These are phyloP conservation scores for Ophion costatus DNA, from an alignment of 2,888 invertebrate species.

Conservation along the genomic window DNA sequence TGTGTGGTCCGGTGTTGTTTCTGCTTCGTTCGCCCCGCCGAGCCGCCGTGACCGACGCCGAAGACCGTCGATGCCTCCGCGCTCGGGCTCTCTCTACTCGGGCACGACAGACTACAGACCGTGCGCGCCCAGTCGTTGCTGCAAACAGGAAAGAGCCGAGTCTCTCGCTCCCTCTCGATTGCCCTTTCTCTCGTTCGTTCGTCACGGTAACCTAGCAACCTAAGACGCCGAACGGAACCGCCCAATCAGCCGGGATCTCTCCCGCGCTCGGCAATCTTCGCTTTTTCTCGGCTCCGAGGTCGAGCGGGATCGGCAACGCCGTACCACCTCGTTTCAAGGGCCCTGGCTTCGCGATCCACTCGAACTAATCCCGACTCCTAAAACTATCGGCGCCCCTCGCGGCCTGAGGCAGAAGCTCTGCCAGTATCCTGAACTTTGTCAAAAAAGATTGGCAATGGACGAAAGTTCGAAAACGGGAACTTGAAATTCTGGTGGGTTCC, in stretches of 20 bases:
- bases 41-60: slow-evolving; percentile 47
- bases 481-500: no score
- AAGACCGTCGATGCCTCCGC: slow-evolving; percentile 36
- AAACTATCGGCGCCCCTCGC: no score
- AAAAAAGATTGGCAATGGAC: no score
- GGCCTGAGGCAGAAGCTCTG: no score
- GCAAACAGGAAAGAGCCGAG: slow-evolving; percentile 33
- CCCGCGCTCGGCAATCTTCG: slow-evolving; percentile 74
- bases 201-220: slow-evolving; percentile 80
- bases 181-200: slow-evolving; percentile 18
- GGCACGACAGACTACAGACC: background rate
- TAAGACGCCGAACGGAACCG: slow-evolving; percentile 75
- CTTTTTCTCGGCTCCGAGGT: slow-evolving; percentile 75
- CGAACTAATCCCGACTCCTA: background rate
- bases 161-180: background rate
- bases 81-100: background rate
- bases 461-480: no score
- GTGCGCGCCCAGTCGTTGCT: slow-evolving; percentile 12
- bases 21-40: slow-evolving; percentile 59
- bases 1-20: slow-evolving; percentile 80
- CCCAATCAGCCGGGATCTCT: slow-evolving; percentile 69
- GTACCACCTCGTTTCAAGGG: slow-evolving; percentile 58
- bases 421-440: no score
- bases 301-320: slow-evolving; percentile 73
- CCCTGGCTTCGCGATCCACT: slow-evolving; percentile 12